Evolutionary conservation across 2,888 invertebrate genomes (phyloP), one percentile per base, ranked within the genome.

Genomic region (Drosophila nr. perissopoda): DNA sequence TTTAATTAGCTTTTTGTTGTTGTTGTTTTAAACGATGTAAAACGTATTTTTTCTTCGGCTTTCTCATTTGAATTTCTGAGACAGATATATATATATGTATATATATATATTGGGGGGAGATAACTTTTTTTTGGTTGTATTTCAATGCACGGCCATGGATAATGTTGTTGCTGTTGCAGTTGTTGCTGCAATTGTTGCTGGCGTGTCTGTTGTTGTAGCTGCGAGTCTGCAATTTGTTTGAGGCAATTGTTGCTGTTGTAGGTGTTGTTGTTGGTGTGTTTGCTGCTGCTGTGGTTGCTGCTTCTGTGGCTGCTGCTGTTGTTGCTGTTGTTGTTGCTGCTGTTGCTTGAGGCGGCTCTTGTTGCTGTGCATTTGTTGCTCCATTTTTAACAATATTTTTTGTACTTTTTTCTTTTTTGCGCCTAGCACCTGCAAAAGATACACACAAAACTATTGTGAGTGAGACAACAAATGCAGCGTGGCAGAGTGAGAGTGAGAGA

Each of bases 11-110:
- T 64, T 67, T 67, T 67, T 67, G 29, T 61, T 76, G 27, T 61
- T 75, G 46, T 54, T 70, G 58, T 74, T 57, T 75, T 77, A 75
- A 76, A 73, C 69, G 58, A 74, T 80, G 76, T 76, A 78, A 76
- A 83, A 84, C 81, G 69, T 73, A 79, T 80, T 86, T 86, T 81
- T 83, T 88, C 84, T 83, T 89, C 54, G 83, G 87, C 75, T 90
- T 88, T 88, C 82, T 79, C 88, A 90, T 86, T 90, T 90, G 81
- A 79, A 81, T 76, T 46, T 75, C 54, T 65, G 38, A 48, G 52
- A 48, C 51, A 61, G 61, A 53, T 57, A 60, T 21, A 51, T 48
- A 48, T 49, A 49, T 49, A 0, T 25, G 0, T 48, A 8, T 4
- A 25, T 27, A 42, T 42, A 46, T 48, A 25, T 48, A 16, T 21